phyloP scores from a whole-genome alignment of 2,888 invertebrate species.

The Dendrolimus houi region DNA sequence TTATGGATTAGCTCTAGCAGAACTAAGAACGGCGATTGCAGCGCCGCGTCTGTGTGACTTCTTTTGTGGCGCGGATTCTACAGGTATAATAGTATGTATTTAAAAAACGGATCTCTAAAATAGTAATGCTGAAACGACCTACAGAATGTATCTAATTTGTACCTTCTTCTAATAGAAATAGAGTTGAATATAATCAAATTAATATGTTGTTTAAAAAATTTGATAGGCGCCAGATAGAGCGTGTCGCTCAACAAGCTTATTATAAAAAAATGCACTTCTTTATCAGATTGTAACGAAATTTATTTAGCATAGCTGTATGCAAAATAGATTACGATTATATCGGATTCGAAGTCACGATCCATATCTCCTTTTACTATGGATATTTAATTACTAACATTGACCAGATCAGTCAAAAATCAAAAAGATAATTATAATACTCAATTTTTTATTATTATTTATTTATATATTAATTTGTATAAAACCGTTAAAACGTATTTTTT shows the following conservation, averaged over 20 bases:
- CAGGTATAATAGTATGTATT: background rate
- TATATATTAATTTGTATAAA: too few species aligned
- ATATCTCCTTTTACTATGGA: background rate
- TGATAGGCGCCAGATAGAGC: conserved; percentile 15
- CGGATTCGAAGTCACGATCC: background rate
- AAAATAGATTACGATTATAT: background rate
- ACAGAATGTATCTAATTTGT: conserved; percentile 7
- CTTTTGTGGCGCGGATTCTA: too few species aligned
- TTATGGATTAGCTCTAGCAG: too few species aligned
- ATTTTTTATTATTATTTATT: too few species aligned
- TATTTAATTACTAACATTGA: too few species aligned
- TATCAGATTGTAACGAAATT: conserved; percentile 3
- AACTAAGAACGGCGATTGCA: too few species aligned
- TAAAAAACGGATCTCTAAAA: conserved; percentile 16
- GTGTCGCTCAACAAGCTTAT: conserved; percentile 17
- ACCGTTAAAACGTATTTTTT: too few species aligned
- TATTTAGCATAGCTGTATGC: background rate
- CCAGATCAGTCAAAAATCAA: too few species aligned
- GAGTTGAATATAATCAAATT: conserved; percentile 2
- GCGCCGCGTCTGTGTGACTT: too few species aligned
- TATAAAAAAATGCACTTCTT: conserved; percentile 4
- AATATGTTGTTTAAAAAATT: conserved; percentile 7
- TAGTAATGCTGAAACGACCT: conserved; percentile 33
- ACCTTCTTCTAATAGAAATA: conserved; percentile 6
- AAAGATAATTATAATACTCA: too few species aligned